phyloP scores from a whole-genome alignment of 2,888 invertebrate genomes.

The Catotricha subobsoleta region DNA sequence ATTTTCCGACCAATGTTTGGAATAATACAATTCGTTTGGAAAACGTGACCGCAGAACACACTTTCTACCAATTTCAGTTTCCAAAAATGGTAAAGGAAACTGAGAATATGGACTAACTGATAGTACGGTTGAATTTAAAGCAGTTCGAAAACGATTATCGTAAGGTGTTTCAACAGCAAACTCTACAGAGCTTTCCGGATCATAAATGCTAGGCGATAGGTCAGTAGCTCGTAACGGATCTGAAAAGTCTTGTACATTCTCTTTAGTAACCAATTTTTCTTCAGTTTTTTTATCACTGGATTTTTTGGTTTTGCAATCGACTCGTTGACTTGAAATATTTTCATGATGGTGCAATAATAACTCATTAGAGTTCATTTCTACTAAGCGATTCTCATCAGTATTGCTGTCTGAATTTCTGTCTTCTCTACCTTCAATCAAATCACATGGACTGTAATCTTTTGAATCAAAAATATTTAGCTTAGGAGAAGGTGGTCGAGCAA shows the following conservation, averaged over 20 bases:
- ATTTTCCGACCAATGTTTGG: constrained; percentile 36
- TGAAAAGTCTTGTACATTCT: constrained; percentile 46
- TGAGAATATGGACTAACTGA: constrained; percentile 77
- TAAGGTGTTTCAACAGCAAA: constrained; percentile 37
- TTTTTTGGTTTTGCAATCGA: constrained; percentile 9
- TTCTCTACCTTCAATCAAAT: constrained; percentile 3
- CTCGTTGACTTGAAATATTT: constrained; percentile 17
- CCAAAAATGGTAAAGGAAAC: constrained; percentile 71
- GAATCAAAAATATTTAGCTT: constrained; percentile 34
- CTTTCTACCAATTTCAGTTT: constrained; percentile 63
- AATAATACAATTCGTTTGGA: constrained; percentile 53
- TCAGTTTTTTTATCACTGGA: constrained; percentile 22
- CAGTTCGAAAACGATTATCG: constrained; percentile 53
- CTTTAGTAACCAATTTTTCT: constrained; percentile 36
- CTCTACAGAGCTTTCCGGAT: constrained; percentile 24
- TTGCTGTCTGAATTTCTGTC: neutral
- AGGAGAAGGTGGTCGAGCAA: constrained; percentile 49
- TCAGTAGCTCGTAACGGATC: constrained; percentile 55
- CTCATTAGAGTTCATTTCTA: too few relatives aligned
- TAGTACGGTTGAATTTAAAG: constrained; percentile 50
- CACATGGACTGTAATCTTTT: constrained; percentile 25
- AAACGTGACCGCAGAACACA: constrained; percentile 57
- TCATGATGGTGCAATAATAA: too few relatives aligned
- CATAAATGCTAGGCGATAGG: constrained; percentile 24
- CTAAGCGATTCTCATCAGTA: too few relatives aligned